Conservation (phyloP, 2,888 invertebrate species). For the Autographa pulchrina region DNA sequence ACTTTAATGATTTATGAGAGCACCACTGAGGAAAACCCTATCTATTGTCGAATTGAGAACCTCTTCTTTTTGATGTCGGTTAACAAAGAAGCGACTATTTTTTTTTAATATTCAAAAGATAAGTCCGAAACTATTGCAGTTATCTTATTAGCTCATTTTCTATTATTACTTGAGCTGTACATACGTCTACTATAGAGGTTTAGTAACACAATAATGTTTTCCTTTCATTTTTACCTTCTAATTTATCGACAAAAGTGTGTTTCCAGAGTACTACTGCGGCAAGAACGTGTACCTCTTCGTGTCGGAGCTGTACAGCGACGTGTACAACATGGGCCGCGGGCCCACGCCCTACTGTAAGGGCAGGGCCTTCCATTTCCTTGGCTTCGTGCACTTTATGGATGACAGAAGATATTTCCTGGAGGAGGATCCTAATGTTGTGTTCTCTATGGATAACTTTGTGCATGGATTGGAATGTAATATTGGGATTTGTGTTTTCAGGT, state of each 20-base stretch:
- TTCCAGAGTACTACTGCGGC: slow-evolving; percentile 83
- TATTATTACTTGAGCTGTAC: too few relatives aligned
- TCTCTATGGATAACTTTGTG: slow-evolving; percentile 81
- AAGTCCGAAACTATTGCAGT: too few relatives aligned
- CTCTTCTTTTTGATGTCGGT: too few relatives aligned
- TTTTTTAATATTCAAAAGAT: too few relatives aligned
- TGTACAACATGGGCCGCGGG: slow-evolving; percentile 81
- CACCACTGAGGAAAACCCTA: too few relatives aligned
- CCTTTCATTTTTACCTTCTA: not conserved
- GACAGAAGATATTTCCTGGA: slow-evolving; percentile 79
- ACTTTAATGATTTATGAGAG: too few relatives aligned
- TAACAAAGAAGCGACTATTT: too few relatives aligned
- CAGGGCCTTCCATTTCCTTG: slow-evolving; percentile 80
- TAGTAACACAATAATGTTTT: not conserved
- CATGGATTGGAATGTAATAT: slow-evolving; percentile 84
- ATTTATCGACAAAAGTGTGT: slow-evolving; percentile 27
- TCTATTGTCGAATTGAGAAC: too few relatives aligned
- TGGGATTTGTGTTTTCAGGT: slow-evolving; percentile 83
- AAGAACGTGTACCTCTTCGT: slow-evolving; percentile 83
- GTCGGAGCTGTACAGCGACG: slow-evolving; percentile 83
- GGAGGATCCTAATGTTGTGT: slow-evolving; percentile 80
- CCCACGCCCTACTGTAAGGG: slow-evolving; percentile 78
- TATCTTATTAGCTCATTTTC: too few relatives aligned
- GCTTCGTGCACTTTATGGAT: slow-evolving; percentile 82
- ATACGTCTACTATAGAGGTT: too few relatives aligned